Conservation (phyloP, 2,888 invertebrate species). For the Panopea generosa region DNA sequence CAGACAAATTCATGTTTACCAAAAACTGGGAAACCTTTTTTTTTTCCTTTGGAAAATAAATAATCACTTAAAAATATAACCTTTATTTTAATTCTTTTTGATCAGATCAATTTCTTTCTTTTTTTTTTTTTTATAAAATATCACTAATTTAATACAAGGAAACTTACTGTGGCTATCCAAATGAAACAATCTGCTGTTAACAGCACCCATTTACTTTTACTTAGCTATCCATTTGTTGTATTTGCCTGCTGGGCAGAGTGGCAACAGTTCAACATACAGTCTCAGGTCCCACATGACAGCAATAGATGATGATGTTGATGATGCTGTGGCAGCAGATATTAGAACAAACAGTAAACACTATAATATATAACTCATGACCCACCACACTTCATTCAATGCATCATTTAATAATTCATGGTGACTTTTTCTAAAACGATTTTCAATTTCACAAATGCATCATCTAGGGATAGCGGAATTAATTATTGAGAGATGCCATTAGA, state of each 20-base stretch:
- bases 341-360: constrained; percentile 18
- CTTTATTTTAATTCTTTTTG: too few species aligned
- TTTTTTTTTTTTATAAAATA: too few species aligned
- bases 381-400: constrained; percentile 31
- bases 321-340: too few species aligned
- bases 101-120: too few species aligned
- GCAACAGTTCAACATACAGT: constrained; percentile 2
- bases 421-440: constrained; percentile 50
- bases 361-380: constrained; percentile 41
- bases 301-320: not conserved
- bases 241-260: constrained; percentile 1
- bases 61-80: too few species aligned
- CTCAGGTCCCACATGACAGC: constrained; percentile 11
- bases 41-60: too few species aligned
- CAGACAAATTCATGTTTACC: too few species aligned
- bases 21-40: too few species aligned
- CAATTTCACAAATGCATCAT: constrained; percentile 55
- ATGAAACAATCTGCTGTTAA: too few species aligned
- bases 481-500: constrained; percentile 41
- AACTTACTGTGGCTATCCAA: too few species aligned
- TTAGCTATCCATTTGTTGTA: not conserved
- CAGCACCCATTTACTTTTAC: too few species aligned
- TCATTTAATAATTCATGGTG: constrained; percentile 48
- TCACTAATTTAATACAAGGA: too few species aligned
- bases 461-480: constrained; percentile 30